Base-by-base conservation (phyloP, 2,113 vertebrate genomes). In the Onychorhynchus coronatus region DNA sequence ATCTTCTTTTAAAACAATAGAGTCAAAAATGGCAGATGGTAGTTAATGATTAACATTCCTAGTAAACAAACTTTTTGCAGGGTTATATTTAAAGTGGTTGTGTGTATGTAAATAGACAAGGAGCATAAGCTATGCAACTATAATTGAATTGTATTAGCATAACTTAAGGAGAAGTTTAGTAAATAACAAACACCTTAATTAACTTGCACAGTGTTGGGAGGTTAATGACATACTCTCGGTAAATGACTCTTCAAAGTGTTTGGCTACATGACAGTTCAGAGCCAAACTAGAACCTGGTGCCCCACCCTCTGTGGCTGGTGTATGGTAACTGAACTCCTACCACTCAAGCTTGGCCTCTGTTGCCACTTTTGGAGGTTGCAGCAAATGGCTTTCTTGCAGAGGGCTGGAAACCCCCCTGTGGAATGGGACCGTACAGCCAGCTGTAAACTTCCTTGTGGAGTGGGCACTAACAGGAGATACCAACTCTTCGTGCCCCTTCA, bases 111-210 rank as follows among this genome's bases (percentile, higher is more conserved):
- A 96, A 94, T 95, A 95, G 89, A 94, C 50, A 63, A 46, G 81
- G 58, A 94, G 62, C 58, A 35, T 93, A 88, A 93, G 75, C 77
- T 88, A 9, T 91, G 76, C 92, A 88, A 88, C 92, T 88, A 7
- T 88, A 93, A 93, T 95, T 96, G 83, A 89, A 89, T 93, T 96
- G 67, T 44, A 95, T 97, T 95, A 93, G 70, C 92, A 93, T 96
- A 95, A 95, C 61, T 96, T 58, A 89, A 94, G 84, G 28, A 87
- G 41, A 82, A 89, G 59, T 92, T 95, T 62, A 85, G 87, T 93
- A 91, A 97, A 96, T 83, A 89, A 56, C 84, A 56, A 89, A 88
- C 91, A 91, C 42, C 46, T 94, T 91, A 81, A 95, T 97, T 96
- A 92, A 88, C 81, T 84, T 77, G 52, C 35, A 52, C 18, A 18